Evolutionary conservation across 2,888 invertebrate species (phyloP).

Genomic region (Amitus sp.): DNA sequence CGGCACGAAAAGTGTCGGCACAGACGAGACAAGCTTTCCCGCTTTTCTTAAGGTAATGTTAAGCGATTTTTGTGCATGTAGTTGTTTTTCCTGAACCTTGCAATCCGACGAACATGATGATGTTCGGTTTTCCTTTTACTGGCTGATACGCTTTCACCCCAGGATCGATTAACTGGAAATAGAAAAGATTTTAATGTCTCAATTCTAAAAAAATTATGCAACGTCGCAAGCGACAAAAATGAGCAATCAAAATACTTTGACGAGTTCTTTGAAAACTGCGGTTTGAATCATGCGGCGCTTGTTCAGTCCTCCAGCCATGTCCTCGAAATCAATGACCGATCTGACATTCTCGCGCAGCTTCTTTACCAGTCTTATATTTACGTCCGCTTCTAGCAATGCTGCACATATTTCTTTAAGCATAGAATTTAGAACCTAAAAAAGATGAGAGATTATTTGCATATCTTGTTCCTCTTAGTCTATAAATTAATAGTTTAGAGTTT

Average conservation of each 20-base stretch:
- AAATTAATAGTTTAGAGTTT: too few relatives aligned
- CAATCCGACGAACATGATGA: conserved; percentile 99
- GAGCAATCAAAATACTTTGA: conserved; percentile 85
- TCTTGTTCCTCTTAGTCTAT: background rate
- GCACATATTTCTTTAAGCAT: conserved; percentile 99
- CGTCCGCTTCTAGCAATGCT: conserved; percentile 97
- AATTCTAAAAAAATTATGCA: too few relatives aligned
- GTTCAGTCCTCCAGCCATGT: conserved; percentile 98
- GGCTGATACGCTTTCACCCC: conserved; percentile 97
- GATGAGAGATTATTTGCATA: conserved; percentile 1
- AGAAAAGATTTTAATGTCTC: background rate
- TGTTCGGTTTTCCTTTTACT: conserved; percentile 91
- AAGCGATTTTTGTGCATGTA: conserved; percentile 98
- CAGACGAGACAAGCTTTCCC: conserved; percentile 99
- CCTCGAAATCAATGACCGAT: conserved; percentile 97
- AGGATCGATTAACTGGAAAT: conserved; percentile 79
- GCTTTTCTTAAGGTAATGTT: conserved; percentile 97
- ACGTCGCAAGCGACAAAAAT: too few relatives aligned
- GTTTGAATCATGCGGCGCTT: conserved; percentile 99
- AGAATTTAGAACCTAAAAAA: conserved; percentile 88
- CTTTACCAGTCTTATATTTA: conserved; percentile 95
- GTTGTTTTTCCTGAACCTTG: conserved; percentile 99
- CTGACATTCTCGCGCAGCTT: conserved; percentile 97
- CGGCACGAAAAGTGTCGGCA: conserved; percentile 99
- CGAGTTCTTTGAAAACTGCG: conserved; percentile 97